Conservation (phyloP, 2,888 invertebrate genomes). For the Seira ritae region DNA sequence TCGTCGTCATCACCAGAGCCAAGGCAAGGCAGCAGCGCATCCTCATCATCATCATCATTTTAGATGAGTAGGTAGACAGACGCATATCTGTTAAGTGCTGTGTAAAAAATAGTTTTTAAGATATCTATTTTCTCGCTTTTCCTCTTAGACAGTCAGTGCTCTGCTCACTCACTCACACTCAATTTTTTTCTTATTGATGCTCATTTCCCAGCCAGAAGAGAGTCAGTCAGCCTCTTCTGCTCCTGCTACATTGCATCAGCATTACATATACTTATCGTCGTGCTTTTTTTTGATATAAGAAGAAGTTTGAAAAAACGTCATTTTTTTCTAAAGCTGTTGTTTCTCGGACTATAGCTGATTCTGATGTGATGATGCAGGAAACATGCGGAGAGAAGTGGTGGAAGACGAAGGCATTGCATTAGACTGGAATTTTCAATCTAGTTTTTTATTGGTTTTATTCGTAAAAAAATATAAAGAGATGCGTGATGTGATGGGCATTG, state of each 20-base stretch:
- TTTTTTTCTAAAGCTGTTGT: constrained; percentile 30
- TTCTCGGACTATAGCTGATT: not conserved
- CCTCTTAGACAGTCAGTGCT: constrained; percentile 31
- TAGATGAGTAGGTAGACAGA: constrained; percentile 39
- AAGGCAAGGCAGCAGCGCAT: not conserved
- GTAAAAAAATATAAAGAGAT: constrained; percentile 26
- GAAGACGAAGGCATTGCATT: constrained; percentile 50
- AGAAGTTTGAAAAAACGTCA: not conserved
- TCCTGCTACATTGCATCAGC: constrained; percentile 35
- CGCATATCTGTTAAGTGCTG: constrained; percentile 39
- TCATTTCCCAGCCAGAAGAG: constrained; percentile 41
- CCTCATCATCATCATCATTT: constrained; percentile 38
- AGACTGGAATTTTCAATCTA: constrained; percentile 67
- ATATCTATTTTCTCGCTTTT: constrained; percentile 52
- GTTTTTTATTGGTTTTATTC: constrained; percentile 66
- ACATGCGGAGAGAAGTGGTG: constrained; percentile 49
- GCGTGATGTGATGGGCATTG: constrained; percentile 67
- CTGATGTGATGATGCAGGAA: constrained; percentile 29
- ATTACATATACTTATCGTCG: no score
- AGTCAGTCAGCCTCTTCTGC: not conserved
- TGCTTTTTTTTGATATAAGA: no score
- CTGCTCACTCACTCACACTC: constrained; percentile 43
- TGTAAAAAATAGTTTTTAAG: constrained; percentile 57
- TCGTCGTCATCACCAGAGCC: constrained; percentile 31
- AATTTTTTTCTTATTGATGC: constrained; percentile 44